Base-by-base conservation (phyloP, 2,797 vertebrate species). In the Anabacerthia variegaticeps region DNA sequence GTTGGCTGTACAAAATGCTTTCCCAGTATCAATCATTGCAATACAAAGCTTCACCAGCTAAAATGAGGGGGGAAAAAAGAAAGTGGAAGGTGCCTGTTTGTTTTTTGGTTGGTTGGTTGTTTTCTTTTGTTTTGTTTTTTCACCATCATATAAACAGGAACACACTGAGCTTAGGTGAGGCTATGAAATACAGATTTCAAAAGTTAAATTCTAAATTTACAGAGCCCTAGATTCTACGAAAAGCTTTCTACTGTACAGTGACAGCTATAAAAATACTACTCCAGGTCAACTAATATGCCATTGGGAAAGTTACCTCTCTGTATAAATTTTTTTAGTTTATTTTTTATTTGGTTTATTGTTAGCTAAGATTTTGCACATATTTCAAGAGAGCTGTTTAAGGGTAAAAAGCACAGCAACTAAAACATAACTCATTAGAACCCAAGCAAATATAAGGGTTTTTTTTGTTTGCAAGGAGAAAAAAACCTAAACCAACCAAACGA, bases 31-130 rank as follows among this genome's bases (percentile, higher is more conserved):
- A 65, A 99, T 99, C 99, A 99, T 99, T 24, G 98, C 98, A 88
- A 99, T 99, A 83, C 99, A 99, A 86, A 99, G 98, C 94, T 99
- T 99, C 96, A 99, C 99, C 96, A 99, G 97, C 99, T 99, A 92
- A 36, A 97, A 82, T 59, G 54, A 91, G 13, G 83, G 83, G 83
- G 11, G 26, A 39, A 16, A 59, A 43, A 8, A 67, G 3, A 37
- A 69, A 52, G 18, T 4, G 2, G 8, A 82, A 65, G 12, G 9
- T 54, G 14, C 14, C 51, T 44, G 22, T 9, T 22, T 49, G 26
- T 19, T 44, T 44, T 44, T 41, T 41, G 39, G 10, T 44, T 44
- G 20, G 20, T 21, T 14, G 37, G 41, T 39, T 39, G 17, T 43
- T 23, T 49, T 39, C 20, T 22, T 10, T 23, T 49, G 27, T 49